A percentile compares a stretch with the other conserved stretches of the same genome.
phyloP scores from a whole-genome alignment of 2,797 vertebrate species.

The Myotis findleyi region DNA sequence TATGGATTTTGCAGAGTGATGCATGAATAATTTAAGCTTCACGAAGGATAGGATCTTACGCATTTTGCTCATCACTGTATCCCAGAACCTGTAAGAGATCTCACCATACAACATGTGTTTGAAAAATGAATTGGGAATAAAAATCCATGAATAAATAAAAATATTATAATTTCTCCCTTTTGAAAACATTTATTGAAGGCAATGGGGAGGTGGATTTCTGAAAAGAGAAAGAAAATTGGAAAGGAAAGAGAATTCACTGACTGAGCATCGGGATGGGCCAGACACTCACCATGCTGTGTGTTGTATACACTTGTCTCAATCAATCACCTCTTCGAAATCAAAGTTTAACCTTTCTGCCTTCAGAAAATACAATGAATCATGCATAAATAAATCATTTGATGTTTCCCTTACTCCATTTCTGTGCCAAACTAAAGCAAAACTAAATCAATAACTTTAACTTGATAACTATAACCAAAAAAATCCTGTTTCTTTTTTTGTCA shows the following conservation, averaged over 20 bases:
- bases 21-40: not conserved
- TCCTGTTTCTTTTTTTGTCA: not conserved
- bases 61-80: conserved; percentile 14
- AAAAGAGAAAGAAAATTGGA: not conserved
- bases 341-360: not conserved
- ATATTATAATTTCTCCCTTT: not conserved
- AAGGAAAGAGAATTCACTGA: not conserved
- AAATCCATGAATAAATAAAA: conserved; percentile 1
- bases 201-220: not conserved
- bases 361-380: not conserved
- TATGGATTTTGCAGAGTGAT: not conserved
- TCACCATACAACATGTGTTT: not conserved
- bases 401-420: not conserved
- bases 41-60: not conserved
- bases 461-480: not conserved
- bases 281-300: not conserved
- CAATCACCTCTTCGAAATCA: not conserved
- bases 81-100: not conserved
- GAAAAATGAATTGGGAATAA: not conserved
- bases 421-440: not conserved
- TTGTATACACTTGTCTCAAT: not conserved
- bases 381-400: not conserved
- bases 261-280: accelerated
- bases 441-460: conserved; percentile 29
- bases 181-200: conserved; percentile 23